phyloP scores from a whole-genome alignment of 2,113 vertebrate species.

The Mugil cephalus region DNA sequence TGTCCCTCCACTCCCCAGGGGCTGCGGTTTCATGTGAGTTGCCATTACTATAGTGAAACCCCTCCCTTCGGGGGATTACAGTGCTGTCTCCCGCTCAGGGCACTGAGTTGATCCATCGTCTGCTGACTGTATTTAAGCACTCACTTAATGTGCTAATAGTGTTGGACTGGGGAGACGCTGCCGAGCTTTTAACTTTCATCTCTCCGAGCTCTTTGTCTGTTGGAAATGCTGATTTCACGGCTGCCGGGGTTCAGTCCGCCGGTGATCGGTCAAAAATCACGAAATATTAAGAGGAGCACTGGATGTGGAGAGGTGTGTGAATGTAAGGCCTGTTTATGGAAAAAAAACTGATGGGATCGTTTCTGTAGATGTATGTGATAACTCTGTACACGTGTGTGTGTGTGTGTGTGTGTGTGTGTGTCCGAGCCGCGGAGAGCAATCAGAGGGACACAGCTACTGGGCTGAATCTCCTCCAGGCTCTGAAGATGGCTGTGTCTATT shows the following conservation, averaged over 20 bases:
- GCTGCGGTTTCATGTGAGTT: conserved; percentile 61
- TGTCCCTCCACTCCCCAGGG: conserved; percentile 64
- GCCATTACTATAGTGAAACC: conserved; percentile 71
- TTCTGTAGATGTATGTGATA: neutral
- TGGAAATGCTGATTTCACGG: conserved; percentile 64
- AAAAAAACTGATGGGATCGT: conserved; percentile 3
- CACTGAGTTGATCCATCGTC: conserved; percentile 72
- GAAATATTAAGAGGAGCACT: conserved; percentile 21
- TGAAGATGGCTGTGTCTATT: conserved; percentile 3
- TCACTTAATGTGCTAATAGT: conserved; percentile 72
- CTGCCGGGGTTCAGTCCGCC: conserved; percentile 24
- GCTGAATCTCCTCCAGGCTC: conserved; percentile 27
- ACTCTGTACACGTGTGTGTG: neutral
- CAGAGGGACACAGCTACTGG: conserved; percentile 28
- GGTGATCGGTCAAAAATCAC: conserved; percentile 27
- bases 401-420: conserved; percentile 1
- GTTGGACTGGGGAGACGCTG: conserved; percentile 57
- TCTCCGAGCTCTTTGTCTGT: conserved; percentile 47
- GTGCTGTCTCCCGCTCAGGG: conserved; percentile 58
- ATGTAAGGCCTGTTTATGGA: neutral
- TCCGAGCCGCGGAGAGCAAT: neutral
- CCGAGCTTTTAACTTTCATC: conserved; percentile 64
- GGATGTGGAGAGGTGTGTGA: neutral
- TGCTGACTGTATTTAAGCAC: conserved; percentile 74
- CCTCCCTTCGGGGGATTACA: conserved; percentile 71